Evolutionary conservation across 1,140 invertebrate species (phyloP).

Genomic region (Nymphalis io): DNA sequence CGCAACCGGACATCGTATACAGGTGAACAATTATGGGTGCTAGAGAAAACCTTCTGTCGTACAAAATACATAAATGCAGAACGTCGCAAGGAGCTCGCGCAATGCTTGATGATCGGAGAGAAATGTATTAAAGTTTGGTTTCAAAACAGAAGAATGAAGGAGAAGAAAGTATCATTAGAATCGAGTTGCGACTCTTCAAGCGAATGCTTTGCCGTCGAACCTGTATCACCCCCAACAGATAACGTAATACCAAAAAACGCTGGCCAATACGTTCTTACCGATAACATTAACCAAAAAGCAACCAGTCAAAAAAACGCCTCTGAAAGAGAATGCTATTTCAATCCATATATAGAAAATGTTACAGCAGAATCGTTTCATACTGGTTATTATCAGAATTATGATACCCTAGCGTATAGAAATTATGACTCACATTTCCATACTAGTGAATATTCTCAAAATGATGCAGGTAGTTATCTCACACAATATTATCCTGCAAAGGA

Average conservation of each 20-base stretch:
- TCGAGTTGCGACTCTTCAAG: slow-evolving; percentile 50
- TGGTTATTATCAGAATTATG: slow-evolving; percentile 26
- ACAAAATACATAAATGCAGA: slow-evolving; percentile 50
- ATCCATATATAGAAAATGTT: slow-evolving; percentile 11
- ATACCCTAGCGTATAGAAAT: background rate
- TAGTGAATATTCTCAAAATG: slow-evolving; percentile 32
- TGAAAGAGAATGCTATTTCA: slow-evolving; percentile 1
- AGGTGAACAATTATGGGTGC: slow-evolving; percentile 56
- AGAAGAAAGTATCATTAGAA: slow-evolving; percentile 55
- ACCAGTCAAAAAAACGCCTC: background rate
- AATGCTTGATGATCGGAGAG: slow-evolving; percentile 49
- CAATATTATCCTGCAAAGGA: slow-evolving; percentile 45
- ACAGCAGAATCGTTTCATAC: background rate
- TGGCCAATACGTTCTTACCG: background rate
- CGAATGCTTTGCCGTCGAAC: slow-evolving; percentile 35
- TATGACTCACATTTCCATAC: slow-evolving; percentile 1
- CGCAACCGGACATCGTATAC: slow-evolving; percentile 59
- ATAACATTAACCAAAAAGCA: background rate
- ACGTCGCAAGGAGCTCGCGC: slow-evolving; percentile 50
- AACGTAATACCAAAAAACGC: background rate
- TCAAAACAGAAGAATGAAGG: slow-evolving; percentile 68
- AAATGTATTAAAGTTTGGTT: slow-evolving; percentile 68
- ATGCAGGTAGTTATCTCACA: slow-evolving; percentile 43
- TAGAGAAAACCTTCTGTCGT: slow-evolving; percentile 51
- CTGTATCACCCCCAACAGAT: slow-evolving; percentile 31